phyloP scores from a whole-genome alignment of 2,113 vertebrate genomes.

The Callithrix jacchus region DNA sequence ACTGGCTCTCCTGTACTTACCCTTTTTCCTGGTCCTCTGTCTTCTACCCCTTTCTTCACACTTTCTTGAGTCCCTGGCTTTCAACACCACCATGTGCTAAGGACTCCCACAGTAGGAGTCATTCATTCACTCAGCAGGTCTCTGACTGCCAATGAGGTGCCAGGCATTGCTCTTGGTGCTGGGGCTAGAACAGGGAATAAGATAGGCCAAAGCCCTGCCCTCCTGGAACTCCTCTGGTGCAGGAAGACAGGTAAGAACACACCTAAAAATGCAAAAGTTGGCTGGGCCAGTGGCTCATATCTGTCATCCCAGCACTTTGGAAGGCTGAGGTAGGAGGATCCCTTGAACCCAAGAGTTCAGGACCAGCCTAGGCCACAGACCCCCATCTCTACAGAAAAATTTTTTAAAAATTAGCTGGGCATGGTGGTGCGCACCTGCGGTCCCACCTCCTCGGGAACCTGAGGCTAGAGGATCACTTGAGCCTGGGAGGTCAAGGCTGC shows the following conservation, averaged over 20 bases:
- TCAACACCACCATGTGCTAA: neutral
- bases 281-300: no score
- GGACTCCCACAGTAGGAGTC: neutral
- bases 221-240: neutral
- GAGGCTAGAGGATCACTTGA: no score
- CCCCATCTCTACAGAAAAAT: no score
- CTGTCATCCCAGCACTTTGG: no score
- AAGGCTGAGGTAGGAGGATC: no score
- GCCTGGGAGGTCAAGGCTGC: no score
- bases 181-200: neutral
- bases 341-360: no score
- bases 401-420: no score
- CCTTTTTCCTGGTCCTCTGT: neutral
- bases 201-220: neutral
- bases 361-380: no score
- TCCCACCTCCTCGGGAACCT: no score
- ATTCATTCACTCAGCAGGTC: neutral
- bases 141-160: neutral
- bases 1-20: neutral
- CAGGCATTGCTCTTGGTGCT: neutral
- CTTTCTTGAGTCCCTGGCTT: neutral
- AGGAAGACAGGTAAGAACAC: neutral
- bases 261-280: neutral
- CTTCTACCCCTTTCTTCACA: neutral
- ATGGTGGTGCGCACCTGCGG: no score